These are phyloP conservation scores for Lasioglossum calceatum DNA, from an alignment of 2,888 invertebrate genomes.

Conservation along the genomic window DNA sequence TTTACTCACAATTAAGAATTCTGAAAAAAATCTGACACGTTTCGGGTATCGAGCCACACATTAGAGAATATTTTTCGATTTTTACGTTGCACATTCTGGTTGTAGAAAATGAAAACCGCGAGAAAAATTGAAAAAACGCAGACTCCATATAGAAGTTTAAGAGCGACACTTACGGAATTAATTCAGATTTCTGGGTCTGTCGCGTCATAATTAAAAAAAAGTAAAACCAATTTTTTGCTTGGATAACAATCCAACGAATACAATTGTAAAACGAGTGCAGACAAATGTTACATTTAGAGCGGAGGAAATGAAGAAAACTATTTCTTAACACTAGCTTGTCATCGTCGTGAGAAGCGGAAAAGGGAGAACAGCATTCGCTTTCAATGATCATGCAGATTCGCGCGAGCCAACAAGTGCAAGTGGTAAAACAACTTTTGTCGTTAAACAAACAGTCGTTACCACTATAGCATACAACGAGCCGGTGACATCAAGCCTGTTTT, in stretches of 20 bases:
- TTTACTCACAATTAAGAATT: neutral
- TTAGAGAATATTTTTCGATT: neutral
- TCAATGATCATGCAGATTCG: neutral
- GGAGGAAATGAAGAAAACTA: neutral
- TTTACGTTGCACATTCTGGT: neutral
- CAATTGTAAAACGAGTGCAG: no score
- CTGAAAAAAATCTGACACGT: neutral
- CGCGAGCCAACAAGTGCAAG: neutral
- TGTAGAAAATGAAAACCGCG: no score
- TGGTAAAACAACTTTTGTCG: neutral
- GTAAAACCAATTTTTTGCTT: no score
- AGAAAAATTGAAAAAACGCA: no score
- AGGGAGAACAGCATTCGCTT: neutral
- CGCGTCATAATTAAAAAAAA: no score
- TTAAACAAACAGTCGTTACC: constrained; percentile 8
- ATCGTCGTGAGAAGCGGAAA: neutral
- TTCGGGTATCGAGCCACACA: neutral
- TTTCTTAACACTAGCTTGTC: neutral
- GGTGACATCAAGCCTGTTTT: neutral
- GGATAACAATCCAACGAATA: neutral
- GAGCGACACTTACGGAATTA: no score
- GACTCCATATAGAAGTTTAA: neutral
- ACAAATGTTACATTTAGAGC: neutral
- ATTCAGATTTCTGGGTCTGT: no score
- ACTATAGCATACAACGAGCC: neutral